Percentiles rank a stretch among this genome's conserved stretches.
phyloP scores from a whole-genome alignment of 2,797 vertebrate genomes.

The Sebastes matsubarae region DNA sequence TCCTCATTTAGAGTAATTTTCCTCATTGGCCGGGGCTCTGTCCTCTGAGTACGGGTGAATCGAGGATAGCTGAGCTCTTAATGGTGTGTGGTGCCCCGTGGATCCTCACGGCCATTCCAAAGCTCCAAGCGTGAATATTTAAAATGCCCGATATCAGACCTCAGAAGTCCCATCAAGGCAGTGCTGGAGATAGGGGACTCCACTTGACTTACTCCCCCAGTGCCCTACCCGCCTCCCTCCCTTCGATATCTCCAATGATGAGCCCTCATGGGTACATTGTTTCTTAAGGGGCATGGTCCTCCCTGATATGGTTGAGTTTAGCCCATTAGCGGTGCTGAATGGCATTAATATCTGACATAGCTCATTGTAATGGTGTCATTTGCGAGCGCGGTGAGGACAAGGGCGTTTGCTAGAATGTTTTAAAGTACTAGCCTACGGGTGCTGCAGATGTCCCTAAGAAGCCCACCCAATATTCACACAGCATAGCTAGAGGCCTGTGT shows the following conservation, averaged over 20 bases:
- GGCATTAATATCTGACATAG: slow-evolving; percentile 75
- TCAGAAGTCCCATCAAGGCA: slow-evolving; percentile 63
- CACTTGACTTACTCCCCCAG: slow-evolving; percentile 34
- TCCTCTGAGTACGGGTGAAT: slow-evolving; percentile 52
- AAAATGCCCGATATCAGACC: slow-evolving; percentile 63
- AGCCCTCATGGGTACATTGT: slow-evolving; percentile 60
- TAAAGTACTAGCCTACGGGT: slow-evolving; percentile 58
- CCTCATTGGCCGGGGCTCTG: slow-evolving; percentile 25
- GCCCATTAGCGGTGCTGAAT: slow-evolving; percentile 72
- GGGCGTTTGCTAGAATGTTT: slow-evolving; percentile 67
- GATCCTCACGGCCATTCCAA: slow-evolving; percentile 41
- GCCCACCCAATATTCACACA: slow-evolving; percentile 54
- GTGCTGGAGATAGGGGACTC: slow-evolving; percentile 47
- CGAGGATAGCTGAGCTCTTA: slow-evolving; percentile 61
- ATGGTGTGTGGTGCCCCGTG: slow-evolving; percentile 52
- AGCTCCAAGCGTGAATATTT: slow-evolving; percentile 74
- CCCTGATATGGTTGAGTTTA: slow-evolving; percentile 70
- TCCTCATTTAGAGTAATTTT: slow-evolving; percentile 56
- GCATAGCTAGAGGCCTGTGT: slow-evolving; percentile 43
- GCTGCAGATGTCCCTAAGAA: slow-evolving; percentile 64
- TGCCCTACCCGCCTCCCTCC: not conserved
- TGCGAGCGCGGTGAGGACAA: slow-evolving; percentile 68
- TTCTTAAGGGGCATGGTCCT: slow-evolving; percentile 69
- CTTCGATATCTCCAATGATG: slow-evolving; percentile 50
- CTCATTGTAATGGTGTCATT: slow-evolving; percentile 78